phyloP scores from a whole-genome alignment of 2,888 invertebrate species.

The Iphiclides podalirius region DNA sequence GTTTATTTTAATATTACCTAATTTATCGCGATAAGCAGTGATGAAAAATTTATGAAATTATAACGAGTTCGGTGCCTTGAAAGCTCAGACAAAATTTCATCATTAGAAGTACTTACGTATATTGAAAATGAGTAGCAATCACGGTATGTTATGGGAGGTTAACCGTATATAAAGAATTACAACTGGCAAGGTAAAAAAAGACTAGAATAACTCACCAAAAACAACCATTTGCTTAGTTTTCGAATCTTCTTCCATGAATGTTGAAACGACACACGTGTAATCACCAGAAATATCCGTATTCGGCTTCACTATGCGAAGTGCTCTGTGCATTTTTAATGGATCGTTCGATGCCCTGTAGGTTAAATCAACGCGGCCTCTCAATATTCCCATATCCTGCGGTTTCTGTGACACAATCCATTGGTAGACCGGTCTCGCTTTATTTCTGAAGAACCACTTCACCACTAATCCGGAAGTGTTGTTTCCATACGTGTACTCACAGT shows the following conservation, averaged over 20 bases:
- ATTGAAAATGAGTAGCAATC: no score
- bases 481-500: conserved; percentile 85
- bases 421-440: conserved; percentile 84
- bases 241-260: conserved; percentile 84
- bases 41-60: no score
- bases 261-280: conserved; percentile 87
- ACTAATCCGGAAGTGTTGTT: conserved; percentile 84
- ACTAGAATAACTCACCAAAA: conserved; percentile 77
- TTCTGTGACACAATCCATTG: conserved; percentile 87
- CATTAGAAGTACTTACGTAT: no score
- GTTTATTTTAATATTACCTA: no score
- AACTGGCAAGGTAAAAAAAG: conserved; percentile 1
- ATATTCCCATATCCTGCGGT: conserved; percentile 83
- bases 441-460: conserved; percentile 88
- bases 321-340: conserved; percentile 84
- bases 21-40: no score
- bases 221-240: conserved; percentile 83
- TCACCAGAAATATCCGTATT: conserved; percentile 86
- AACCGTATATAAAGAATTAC: no score
- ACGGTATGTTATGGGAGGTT: no score
- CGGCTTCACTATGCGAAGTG: conserved; percentile 85
- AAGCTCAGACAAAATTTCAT: no score
- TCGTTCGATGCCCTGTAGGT: conserved; percentile 83
- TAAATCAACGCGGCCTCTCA: conserved; percentile 80
- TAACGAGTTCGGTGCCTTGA: no score